phyloP scores from a whole-genome alignment of 2,797 vertebrate genomes.

The Carapus acus region DNA sequence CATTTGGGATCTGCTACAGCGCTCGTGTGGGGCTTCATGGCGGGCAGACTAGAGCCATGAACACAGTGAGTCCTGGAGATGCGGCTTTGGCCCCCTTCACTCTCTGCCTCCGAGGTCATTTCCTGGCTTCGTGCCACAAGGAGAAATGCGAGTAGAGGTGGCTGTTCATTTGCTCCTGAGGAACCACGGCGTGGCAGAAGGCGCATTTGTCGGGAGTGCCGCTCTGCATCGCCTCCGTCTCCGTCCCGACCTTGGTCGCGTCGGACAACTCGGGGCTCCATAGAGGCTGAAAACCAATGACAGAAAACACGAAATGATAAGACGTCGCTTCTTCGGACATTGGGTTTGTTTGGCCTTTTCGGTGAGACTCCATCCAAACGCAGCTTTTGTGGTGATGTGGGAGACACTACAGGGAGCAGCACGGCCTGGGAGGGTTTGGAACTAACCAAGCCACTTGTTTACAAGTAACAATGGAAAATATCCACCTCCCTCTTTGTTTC shows the following conservation, averaged over 20 bases:
- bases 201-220: slow-evolving; percentile 77
- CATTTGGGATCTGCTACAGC: slow-evolving; percentile 58
- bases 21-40: slow-evolving; percentile 44
- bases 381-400: too few species aligned
- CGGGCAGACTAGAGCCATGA: slow-evolving; percentile 47
- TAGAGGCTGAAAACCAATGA: slow-evolving; percentile 73
- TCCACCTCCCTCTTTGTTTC: too few species aligned
- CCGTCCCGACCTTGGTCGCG: slow-evolving; percentile 57
- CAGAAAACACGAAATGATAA: slow-evolving; percentile 26
- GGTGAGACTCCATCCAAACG: not conserved
- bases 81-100: slow-evolving; percentile 40
- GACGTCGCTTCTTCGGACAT: too few species aligned
- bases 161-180: slow-evolving; percentile 84
- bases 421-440: too few species aligned
- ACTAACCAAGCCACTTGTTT: too few species aligned
- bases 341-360: slow-evolving; percentile 17
- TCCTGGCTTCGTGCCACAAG: slow-evolving; percentile 73
- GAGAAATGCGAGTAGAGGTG: slow-evolving; percentile 96
- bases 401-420: too few species aligned
- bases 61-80: slow-evolving; percentile 52
- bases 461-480: too few species aligned
- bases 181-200: slow-evolving; percentile 91
- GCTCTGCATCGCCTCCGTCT: slow-evolving; percentile 71
- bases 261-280: slow-evolving; percentile 83
- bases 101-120: slow-evolving; percentile 60